Base-by-base conservation (phyloP, 1,140 invertebrate genomes). In the Rhagoletis pomonella region DNA sequence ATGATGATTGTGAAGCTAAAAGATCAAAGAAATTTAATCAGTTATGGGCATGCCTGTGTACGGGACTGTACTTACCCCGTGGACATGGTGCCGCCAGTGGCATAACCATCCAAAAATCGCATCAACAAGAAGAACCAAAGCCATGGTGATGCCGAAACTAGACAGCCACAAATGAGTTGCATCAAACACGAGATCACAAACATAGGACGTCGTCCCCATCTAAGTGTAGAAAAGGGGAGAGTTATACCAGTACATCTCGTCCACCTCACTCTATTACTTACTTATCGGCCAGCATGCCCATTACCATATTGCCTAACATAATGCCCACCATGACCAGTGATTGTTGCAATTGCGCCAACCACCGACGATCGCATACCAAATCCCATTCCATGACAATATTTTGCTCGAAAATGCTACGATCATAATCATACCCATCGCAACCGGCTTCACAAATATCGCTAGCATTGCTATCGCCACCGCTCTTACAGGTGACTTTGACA, bases 311-410 rank as follows among this genome's bases (percentile, higher is more conserved):
- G 55, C 95, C 95, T 44, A 96, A 92, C 47, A 97, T 94, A 69
- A 97, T 95, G 4, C 96, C 97, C 7, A 96, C 92, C 96, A 97
- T 97, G 77, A 96, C 96, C 39, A 96, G 94, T 2, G 95, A 95
- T 90, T 97, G 96, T 1, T 95, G 95, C 3, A 97, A 90, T 92
- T 96, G 96, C 14, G 95, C 95, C 77, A 97, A 91, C 91, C 95
- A 95, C 29, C 93, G 91, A 87, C 93, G 93, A 3, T 95, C 94
- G 86, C 97, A 97, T 0, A 96, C 95, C 7, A 97, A 94, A 91
- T 97, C 92, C 96, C 96, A 97, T 94, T 97, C 94, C 0, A 95
- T 96, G 39, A 95, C 93, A 6, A 97, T 96, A 0, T 96, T 97
- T 89, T 96, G 94, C 39, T 94, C 92, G 89, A 97, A 97, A 42